These are phyloP conservation scores for Pangasianodon hypophthalmus DNA, from an alignment of 2,113 vertebrate genomes.

Conservation along the genomic window DNA sequence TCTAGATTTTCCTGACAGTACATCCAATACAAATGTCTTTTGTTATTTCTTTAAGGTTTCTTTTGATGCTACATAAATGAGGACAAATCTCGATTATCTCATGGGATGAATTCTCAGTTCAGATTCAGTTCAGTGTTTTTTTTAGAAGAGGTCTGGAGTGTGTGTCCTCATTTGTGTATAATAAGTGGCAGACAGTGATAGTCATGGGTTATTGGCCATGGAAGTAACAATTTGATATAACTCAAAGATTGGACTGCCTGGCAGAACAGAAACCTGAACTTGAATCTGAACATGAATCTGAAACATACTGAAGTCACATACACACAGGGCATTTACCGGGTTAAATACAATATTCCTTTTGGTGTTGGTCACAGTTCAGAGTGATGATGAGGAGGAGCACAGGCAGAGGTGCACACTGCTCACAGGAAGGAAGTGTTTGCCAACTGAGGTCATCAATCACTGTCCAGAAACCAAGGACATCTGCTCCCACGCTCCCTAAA, in stretches of 20 bases:
- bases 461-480: conserved; percentile 38
- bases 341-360: background rate
- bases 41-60: background rate
- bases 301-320: background rate
- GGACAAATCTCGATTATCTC: conserved; percentile 7
- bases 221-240: background rate
- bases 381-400: background rate
- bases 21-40: background rate
- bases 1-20: background rate
- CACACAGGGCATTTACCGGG: background rate
- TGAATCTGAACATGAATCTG: background rate
- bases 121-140: conserved; percentile 11
- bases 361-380: background rate
- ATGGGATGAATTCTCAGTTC: conserved; percentile 30
- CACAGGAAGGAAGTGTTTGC: conserved; percentile 55
- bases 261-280: background rate
- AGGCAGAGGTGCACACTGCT: conserved; percentile 31
- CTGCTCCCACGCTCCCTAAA: conserved; percentile 36
- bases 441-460: conserved; percentile 56
- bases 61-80: background rate
- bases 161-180: conserved; percentile 3
- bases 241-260: background rate
- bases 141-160: background rate
- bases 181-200: conserved; percentile 20
- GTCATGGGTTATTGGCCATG: conserved; percentile 18